phyloP scores from a whole-genome alignment of 2,888 invertebrate genomes.

The Ochropleura leucogaster region DNA sequence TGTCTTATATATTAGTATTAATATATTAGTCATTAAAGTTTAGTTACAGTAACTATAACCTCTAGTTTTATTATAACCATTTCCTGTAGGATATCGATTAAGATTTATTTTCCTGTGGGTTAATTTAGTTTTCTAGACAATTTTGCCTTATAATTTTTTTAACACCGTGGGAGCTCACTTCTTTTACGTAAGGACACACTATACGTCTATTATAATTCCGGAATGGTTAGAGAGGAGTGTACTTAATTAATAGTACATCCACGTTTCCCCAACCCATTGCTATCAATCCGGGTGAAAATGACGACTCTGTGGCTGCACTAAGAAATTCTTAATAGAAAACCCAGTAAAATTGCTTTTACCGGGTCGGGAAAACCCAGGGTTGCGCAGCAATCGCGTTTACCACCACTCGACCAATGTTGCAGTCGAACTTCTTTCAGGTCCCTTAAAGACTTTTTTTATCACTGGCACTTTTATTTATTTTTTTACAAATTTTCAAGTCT shows the following conservation, averaged over 20 bases:
- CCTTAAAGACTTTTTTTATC: neutral
- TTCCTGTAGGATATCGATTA: constrained; percentile 37
- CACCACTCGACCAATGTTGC: no score
- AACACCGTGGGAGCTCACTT: neutral
- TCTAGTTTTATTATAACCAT: constrained; percentile 42
- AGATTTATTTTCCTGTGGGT: constrained; percentile 20
- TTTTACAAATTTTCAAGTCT: neutral
- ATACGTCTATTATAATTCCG: no score
- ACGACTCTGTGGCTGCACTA: no score
- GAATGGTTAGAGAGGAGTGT: no score
- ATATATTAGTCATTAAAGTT: constrained; percentile 48
- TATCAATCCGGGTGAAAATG: no score
- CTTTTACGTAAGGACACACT: neutral
- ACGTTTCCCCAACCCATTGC: no score
- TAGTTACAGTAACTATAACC: constrained; percentile 10
- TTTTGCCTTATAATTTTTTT: neutral
- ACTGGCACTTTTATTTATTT: neutral
- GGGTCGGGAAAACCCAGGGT: no score
- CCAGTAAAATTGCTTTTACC: no score
- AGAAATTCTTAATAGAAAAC: no score
- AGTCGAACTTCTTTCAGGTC: neutral
- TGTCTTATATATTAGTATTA: constrained; percentile 42
- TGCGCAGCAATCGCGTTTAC: no score
- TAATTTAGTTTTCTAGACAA: neutral
- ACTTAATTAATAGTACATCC: no score